Evolutionary conservation across 1,140 invertebrate genomes (phyloP).

Genomic region (Acarapis woodi): DNA sequence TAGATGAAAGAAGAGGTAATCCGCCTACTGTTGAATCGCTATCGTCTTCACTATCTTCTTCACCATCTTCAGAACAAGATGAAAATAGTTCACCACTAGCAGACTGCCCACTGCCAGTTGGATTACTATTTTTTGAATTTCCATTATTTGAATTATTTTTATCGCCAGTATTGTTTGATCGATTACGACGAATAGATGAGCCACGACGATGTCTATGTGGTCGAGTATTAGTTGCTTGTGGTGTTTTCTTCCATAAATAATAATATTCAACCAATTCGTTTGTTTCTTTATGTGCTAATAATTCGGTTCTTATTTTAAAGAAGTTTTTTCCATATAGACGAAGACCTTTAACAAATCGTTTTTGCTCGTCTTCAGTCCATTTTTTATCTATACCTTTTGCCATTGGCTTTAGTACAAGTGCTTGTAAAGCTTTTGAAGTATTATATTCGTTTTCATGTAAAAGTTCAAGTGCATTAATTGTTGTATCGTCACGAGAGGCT

Average conservation of each 20-base stretch:
- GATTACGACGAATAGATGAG: no score
- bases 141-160: no score
- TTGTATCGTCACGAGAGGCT: constrained; percentile 82
- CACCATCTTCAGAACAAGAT: background rate
- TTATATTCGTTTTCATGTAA: constrained; percentile 81
- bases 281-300: constrained; percentile 82
- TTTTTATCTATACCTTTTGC: constrained; percentile 88
- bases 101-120: no score
- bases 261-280: constrained; percentile 92
- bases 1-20: background rate
- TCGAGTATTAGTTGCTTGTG: no score
- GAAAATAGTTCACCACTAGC: no score
- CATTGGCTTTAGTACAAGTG: constrained; percentile 79
- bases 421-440: constrained; percentile 73
- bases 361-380: constrained; percentile 88
- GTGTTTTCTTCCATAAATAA: constrained; percentile 99
- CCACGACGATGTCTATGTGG: no score
- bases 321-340: constrained; percentile 97
- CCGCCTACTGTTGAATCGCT: background rate
- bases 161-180: no score
- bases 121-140: no score
- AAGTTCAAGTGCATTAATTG: constrained; percentile 83
- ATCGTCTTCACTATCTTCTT: background rate
- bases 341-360: constrained; percentile 90
- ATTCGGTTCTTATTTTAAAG: constrained; percentile 81